Evolutionary conservation across 2,113 vertebrate genomes (phyloP).

Genomic region (Equus przewalskii): DNA sequence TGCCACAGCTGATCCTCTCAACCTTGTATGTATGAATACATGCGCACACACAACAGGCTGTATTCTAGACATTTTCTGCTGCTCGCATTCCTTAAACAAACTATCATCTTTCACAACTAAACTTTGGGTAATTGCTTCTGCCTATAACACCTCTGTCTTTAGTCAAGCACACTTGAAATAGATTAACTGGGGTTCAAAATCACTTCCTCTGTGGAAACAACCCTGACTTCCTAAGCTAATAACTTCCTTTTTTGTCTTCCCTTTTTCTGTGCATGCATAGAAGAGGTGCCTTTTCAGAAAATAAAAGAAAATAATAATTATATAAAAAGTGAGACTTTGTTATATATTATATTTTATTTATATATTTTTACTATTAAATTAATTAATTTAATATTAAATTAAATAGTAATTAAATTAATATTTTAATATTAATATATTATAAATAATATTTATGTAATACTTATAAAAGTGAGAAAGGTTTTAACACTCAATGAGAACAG

Average conservation of each 20-base stretch:
- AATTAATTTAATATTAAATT: no score
- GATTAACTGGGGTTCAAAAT: neutral
- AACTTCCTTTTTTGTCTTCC: slow-evolving; percentile 8
- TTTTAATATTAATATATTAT: no score
- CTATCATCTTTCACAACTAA: neutral
- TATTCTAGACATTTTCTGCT: neutral
- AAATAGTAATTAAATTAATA: no score
- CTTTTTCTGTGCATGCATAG: neutral
- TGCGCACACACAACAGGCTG: neutral
- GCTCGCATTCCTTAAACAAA: neutral
- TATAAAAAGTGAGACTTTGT: neutral
- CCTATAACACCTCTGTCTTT: neutral
- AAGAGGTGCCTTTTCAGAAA: neutral
- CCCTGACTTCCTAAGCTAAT: neutral
- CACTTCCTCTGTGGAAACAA: neutral
- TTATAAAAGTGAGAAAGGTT: neutral
- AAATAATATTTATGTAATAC: neutral
- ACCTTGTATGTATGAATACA: neutral
- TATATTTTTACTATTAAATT: no score
- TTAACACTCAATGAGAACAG: neutral
- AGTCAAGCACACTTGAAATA: neutral
- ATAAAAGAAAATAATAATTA: neutral
- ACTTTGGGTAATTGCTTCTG: neutral
- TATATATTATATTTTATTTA: no score
- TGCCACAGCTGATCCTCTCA: neutral